phyloP scores from a whole-genome alignment of 2,113 vertebrate genomes.

The Galbula dea region DNA sequence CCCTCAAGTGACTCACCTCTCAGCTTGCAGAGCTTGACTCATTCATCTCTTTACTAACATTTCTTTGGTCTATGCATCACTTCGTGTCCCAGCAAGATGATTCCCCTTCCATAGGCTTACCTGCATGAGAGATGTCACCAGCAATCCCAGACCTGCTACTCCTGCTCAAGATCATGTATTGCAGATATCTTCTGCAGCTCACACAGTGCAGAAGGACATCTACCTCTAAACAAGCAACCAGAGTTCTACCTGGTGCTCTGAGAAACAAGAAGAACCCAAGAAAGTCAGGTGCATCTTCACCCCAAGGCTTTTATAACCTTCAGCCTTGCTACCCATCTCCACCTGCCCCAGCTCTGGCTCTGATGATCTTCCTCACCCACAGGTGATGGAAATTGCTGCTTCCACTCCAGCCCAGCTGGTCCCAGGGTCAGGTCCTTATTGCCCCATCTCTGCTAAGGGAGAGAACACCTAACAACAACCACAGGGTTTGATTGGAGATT shows the following conservation, averaged over 20 bases:
- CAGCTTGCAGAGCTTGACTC: background rate
- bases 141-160: rapidly evolving
- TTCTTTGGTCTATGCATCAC: rapidly evolving
- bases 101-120: rapidly evolving
- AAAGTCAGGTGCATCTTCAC: rapidly evolving
- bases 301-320: background rate
- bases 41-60: rapidly evolving
- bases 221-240: rapidly evolving
- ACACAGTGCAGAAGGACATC: rapidly evolving
- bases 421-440: background rate
- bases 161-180: rapidly evolving
- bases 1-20: rapidly evolving
- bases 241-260: rapidly evolving
- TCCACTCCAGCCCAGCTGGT: rapidly evolving
- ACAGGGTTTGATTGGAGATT: rapidly evolving
- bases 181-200: rapidly evolving
- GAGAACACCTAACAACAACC: background rate
- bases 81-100: rapidly evolving
- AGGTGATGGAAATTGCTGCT: background rate
- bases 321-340: rapidly evolving
- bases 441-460: rapidly evolving
- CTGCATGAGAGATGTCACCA: background rate
- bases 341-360: background rate
- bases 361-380: rapidly evolving
- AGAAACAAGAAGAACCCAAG: rapidly evolving